phyloP scores from a whole-genome alignment of 1,140 invertebrate species.

The Hydropsyche tenuis region DNA sequence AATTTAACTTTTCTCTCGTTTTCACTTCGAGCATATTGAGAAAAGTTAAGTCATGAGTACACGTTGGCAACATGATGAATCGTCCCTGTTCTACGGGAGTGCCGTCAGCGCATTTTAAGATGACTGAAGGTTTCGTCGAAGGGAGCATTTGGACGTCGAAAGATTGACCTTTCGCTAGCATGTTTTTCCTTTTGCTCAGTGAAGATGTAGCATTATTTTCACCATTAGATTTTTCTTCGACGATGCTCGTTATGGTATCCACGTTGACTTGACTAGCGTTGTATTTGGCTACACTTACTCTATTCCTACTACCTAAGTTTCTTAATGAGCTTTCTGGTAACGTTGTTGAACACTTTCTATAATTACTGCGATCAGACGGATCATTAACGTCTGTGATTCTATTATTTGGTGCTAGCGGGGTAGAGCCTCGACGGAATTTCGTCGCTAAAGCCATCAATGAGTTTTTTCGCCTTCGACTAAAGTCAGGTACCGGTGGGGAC shows the following conservation, averaged over 20 bases:
- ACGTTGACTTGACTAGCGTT: slow-evolving; percentile 40
- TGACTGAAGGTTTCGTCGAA: slow-evolving; percentile 48
- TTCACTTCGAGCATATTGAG: slow-evolving; percentile 57
- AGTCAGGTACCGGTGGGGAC: slow-evolving; percentile 54
- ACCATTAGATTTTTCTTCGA: slow-evolving; percentile 44
- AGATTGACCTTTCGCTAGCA: slow-evolving; percentile 53
- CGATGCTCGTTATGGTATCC: slow-evolving; percentile 41
- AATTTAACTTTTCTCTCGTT: slow-evolving; percentile 55
- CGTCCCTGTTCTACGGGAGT: slow-evolving; percentile 56
- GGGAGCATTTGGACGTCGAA: slow-evolving; percentile 53
- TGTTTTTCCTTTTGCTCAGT: slow-evolving; percentile 32
- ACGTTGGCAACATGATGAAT: slow-evolving; percentile 59
- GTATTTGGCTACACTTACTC: slow-evolving; percentile 35
- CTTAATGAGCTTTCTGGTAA: slow-evolving; percentile 40
- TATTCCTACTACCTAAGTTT: slow-evolving; percentile 43
- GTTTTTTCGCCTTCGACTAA: slow-evolving; percentile 54
- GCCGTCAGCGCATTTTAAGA: slow-evolving; percentile 47
- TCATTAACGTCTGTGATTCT: slow-evolving; percentile 56
- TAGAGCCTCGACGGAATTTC: slow-evolving; percentile 56
- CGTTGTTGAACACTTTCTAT: slow-evolving; percentile 47
- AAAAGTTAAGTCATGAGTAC: slow-evolving; percentile 55
- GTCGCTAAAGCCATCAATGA: slow-evolving; percentile 55
- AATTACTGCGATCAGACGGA: slow-evolving; percentile 52
- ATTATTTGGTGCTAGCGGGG: slow-evolving; percentile 55
- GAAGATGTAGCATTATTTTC: not conserved